Conservation (phyloP, 2,797 vertebrate species). For the Poecile montanus region DNA sequence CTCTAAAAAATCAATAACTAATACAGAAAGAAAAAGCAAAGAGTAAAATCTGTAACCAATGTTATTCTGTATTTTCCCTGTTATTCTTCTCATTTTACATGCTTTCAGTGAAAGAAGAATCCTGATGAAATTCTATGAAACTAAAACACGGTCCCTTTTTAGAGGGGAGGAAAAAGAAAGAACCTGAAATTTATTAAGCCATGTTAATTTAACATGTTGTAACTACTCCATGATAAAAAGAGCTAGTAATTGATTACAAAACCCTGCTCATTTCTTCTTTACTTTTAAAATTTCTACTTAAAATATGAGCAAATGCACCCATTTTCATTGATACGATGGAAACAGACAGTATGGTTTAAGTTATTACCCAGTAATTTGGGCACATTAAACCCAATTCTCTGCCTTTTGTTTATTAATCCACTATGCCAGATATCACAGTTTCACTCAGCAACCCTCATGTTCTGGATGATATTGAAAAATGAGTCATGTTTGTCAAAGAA, state of each 20-base stretch:
- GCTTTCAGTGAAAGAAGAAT: neutral
- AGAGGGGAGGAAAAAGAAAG: neutral
- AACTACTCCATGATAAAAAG: conserved; percentile 1
- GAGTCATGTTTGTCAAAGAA: conserved; percentile 55
- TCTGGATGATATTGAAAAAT: conserved; percentile 68
- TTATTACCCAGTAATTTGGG: conserved; percentile 53
- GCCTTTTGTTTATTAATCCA: conserved; percentile 62
- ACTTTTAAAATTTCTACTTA: neutral
- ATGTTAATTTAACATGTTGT: conserved; percentile 28
- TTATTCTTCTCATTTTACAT: neutral
- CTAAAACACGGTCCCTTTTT: neutral
- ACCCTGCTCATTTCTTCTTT: neutral
- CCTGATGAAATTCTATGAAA: neutral
- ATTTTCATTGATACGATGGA: neutral
- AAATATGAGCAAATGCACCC: neutral
- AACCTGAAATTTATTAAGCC: conserved; percentile 6
- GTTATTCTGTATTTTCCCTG: neutral
- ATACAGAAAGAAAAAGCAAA: neutral
- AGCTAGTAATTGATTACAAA: conserved; percentile 38
- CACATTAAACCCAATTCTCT: conserved; percentile 59
- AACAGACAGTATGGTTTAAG: conserved; percentile 34
- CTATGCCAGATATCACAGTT: conserved; percentile 40
- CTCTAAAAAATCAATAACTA: conserved; percentile 22
- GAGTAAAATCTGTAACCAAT: neutral
- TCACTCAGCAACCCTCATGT: conserved; percentile 45